Evolutionary conservation across 1,140 invertebrate genomes (phyloP).

Genomic region (Reticulitermes speratus): DNA sequence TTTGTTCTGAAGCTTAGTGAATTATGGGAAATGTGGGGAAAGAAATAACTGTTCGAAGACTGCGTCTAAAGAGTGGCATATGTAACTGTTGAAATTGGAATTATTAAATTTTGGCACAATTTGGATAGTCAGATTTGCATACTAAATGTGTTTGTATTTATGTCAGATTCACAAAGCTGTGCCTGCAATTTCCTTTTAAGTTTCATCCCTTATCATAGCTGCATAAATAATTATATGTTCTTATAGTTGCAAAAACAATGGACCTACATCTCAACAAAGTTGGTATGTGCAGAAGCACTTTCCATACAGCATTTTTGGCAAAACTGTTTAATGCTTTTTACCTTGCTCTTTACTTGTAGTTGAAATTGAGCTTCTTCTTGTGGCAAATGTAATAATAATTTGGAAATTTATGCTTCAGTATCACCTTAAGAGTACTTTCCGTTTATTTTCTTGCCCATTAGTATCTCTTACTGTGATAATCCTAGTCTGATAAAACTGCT

Average conservation of each 20-base stretch:
- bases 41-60: not conserved
- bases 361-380: not conserved
- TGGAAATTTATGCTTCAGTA: too few species aligned
- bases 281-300: not conserved
- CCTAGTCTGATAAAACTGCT: too few species aligned
- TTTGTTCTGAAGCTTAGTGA: not conserved
- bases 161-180: not conserved
- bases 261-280: not conserved
- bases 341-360: not conserved
- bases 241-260: not conserved
- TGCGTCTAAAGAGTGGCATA: too few species aligned
- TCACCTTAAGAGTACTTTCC: not conserved
- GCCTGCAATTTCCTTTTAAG: not conserved
- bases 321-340: not conserved
- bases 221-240: not conserved
- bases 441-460: not conserved
- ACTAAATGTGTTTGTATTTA: not conserved
- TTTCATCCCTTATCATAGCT: not conserved
- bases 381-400: not conserved
- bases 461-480: not conserved
- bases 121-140: not conserved
- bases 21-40: not conserved
- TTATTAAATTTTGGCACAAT: not conserved
- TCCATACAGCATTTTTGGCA: not conserved
- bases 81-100: too few species aligned